Percentiles rank a stretch among this genome's conserved stretches.
These are phyloP conservation scores for Zapus hudsonius DNA, from an alignment of 2,113 vertebrate species.

Conservation along the genomic window DNA sequence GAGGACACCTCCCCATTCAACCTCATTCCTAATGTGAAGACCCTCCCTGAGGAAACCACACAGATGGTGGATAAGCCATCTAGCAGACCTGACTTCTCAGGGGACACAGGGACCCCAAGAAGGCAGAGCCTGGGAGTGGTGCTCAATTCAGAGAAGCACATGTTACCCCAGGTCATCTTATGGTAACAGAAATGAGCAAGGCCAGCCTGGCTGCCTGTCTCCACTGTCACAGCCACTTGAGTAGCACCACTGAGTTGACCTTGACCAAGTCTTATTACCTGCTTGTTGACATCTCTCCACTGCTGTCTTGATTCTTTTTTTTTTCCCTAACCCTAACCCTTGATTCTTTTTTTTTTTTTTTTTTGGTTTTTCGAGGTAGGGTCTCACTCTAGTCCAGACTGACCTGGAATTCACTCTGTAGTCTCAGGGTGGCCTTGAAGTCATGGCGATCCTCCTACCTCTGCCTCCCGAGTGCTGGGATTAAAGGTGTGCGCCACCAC, in stretches of 20 bases:
- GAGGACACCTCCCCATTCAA: not conserved
- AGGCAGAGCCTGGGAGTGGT: not conserved
- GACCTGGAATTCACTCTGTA: no score
- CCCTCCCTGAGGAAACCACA: fast-evolving
- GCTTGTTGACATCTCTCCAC: not conserved
- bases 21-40: not conserved
- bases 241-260: not conserved
- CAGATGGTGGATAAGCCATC: not conserved
- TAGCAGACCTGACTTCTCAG: not conserved
- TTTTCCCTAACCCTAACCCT: fast-evolving
- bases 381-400: no score
- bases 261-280: not conserved
- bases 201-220: not conserved
- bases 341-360: not conserved
- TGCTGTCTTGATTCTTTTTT: not conserved
- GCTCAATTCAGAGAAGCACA: not conserved
- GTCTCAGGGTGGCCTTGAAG: no score
- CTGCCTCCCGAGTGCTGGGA: no score
- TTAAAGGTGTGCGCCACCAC: no score
- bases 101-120: not conserved
- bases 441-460: no score
- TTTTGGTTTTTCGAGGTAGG: no score
- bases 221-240: not conserved
- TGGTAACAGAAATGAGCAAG: not conserved
- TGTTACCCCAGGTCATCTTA: no score